Evolutionary conservation across 2,113 vertebrate species (phyloP).

Genomic region (Noturus placidus): DNA sequence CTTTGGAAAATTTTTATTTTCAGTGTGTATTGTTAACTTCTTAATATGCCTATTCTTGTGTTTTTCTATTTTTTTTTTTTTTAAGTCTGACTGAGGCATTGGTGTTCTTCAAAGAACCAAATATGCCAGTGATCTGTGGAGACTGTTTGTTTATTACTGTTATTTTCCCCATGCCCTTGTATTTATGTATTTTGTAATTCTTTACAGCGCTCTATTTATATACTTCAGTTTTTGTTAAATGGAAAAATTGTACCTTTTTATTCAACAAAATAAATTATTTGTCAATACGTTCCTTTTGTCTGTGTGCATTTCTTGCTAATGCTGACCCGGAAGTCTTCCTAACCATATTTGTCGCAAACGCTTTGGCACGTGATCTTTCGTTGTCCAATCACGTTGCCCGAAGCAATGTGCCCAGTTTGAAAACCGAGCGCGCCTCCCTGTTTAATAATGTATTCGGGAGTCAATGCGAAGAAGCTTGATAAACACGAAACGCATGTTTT

Average conservation of each 20-base stretch:
- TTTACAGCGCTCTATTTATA: slow-evolving; percentile 28
- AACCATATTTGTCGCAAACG: slow-evolving; percentile 29
- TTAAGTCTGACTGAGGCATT: slow-evolving; percentile 27
- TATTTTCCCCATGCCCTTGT: not conserved
- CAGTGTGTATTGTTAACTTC: slow-evolving; percentile 32
- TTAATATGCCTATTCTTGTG: not conserved
- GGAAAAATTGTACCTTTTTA: slow-evolving; percentile 40
- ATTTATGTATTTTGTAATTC: slow-evolving; percentile 33
- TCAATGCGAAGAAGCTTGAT: too few relatives aligned
- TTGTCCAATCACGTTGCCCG: slow-evolving; percentile 51
- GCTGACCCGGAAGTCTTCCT: not conserved
- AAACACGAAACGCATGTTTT: too few relatives aligned
- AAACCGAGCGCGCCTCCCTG: slow-evolving; percentile 26
- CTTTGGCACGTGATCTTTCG: slow-evolving; percentile 34
- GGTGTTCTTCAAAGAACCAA: slow-evolving; percentile 29
- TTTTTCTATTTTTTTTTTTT: not conserved
- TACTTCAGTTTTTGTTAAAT: slow-evolving; percentile 21
- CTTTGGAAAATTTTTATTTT: slow-evolving; percentile 14
- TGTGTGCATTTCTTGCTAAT: not conserved
- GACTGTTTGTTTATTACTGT: not conserved
- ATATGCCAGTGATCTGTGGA: slow-evolving; percentile 22
- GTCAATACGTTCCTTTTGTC: not conserved
- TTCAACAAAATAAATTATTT: slow-evolving; percentile 55
- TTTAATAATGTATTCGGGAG: too few relatives aligned
- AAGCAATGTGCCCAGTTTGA: slow-evolving; percentile 45